These are phyloP conservation scores for Bombus turneri DNA, from an alignment of 1,140 invertebrate genomes.

Conservation along the genomic window DNA sequence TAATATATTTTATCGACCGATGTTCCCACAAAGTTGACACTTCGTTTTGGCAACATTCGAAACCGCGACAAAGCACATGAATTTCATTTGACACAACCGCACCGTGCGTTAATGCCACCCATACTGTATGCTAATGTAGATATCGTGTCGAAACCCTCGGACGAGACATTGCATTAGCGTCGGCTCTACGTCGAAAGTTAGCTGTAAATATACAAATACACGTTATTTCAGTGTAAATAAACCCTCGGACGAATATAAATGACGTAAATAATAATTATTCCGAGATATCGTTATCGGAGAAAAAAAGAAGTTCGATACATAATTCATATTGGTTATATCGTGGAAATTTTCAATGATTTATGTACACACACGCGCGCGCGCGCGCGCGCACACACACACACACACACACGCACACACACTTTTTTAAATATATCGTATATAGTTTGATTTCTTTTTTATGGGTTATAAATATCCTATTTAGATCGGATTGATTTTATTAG, in stretches of 20 bases:
- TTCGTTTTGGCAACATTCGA: not conserved
- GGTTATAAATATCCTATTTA: not conserved
- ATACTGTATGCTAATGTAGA: constrained; percentile 27
- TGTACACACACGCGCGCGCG: fast-evolving
- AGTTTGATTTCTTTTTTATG: not conserved
- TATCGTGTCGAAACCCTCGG: constrained; percentile 26
- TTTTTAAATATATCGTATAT: too few relatives aligned
- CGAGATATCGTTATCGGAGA: not conserved
- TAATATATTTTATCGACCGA: not conserved
- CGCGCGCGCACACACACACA: fast-evolving
- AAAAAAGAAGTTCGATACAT: not conserved
- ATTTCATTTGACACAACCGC: constrained; percentile 16
- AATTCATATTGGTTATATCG: not conserved
- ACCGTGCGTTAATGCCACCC: constrained; percentile 18
- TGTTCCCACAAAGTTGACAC: not conserved
- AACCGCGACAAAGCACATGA: not conserved
- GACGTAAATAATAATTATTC: not conserved
- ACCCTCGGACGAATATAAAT: not conserved
- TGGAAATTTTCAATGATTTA: not conserved
- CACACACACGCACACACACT: too few relatives aligned
- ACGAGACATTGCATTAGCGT: constrained; percentile 34
- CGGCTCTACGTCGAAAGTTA: not conserved
- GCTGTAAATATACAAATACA: not conserved
- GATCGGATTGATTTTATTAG: not conserved
- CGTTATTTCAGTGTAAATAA: not conserved